Base-by-base conservation (phyloP, 2,113 vertebrate genomes). In the Taurulus bubalis region DNA sequence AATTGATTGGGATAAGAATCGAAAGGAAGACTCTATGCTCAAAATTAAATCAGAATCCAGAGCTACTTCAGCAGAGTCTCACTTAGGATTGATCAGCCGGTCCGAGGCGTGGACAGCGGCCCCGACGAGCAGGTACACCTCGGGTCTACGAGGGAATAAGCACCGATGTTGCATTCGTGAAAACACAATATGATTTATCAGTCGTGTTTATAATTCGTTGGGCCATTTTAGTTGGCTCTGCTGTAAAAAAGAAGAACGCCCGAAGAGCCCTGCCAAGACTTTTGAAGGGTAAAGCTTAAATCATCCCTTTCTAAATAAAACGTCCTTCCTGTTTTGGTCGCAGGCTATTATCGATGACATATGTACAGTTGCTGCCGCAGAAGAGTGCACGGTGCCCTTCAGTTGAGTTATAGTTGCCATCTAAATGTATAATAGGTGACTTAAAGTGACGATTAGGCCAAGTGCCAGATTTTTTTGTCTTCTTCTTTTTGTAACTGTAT, bases 21-120 rank as follows among this genome's bases (percentile, higher is more conserved):
- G 59, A 94, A 93, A 88, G 87, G 88, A 93, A 87, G 85, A 89
- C 68, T 89, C 85, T 73, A n/a, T 77, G 67, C 87, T 85, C 67
- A 32, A 82, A 92, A 94, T 93, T 90, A 82, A 93, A 93, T 93
- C 89, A 80, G 85, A 89, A 85, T 77, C 74, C 71, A 86, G 81
- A 77, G 80, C 87, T 58, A 83, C 86, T 91, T 91, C 83, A 84
- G 90, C 90, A 86, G 47, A 79, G 65, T 71, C 84, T 85, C 85
- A 86, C 83, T 89, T 77, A 79, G 73, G 84, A 94, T 93, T 91
- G 93, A 94, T 93, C 91, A 40, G 66, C 56, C 38, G 71, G 85
- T 72, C 73, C 82, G 78, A 80, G 71, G 58, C 71, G 64, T 72
- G 82, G 85, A 86, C 80, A 81, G 65, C 47, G 65, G 80, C 78